Percentiles rank a stretch among this genome's conserved stretches.
These are phyloP conservation scores for Felis chaus DNA, from an alignment of 2,113 vertebrate species.

Conservation along the genomic window DNA sequence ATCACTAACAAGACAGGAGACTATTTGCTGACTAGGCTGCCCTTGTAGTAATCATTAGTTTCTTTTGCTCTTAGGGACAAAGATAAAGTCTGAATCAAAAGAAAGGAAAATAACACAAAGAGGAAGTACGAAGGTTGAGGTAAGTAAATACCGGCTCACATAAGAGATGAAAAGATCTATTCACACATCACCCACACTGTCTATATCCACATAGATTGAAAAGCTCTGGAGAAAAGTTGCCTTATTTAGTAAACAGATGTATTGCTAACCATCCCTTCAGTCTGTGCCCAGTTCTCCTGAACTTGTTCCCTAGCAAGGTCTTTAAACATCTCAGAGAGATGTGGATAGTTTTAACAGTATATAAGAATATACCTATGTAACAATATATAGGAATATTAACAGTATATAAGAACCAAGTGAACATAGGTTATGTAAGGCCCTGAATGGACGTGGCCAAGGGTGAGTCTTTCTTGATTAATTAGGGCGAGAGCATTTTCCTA, in stretches of 20 bases:
- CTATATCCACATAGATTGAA: neutral
- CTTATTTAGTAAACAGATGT: neutral
- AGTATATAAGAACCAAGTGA: neutral
- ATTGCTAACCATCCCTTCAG: neutral
- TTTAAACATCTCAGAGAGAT: neutral
- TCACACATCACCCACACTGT: neutral
- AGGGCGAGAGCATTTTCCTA: neutral
- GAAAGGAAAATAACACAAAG: neutral
- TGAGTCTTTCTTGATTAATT: neutral
- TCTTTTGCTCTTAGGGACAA: slow-evolving; percentile 1
- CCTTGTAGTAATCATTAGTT: slow-evolving; percentile 1
- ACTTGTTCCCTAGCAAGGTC: neutral
- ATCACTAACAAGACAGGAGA: slow-evolving; percentile 11
- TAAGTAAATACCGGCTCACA: slow-evolving; percentile 35
- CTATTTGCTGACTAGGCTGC: slow-evolving; percentile 26
- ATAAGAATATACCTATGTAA: neutral
- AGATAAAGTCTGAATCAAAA: slow-evolving; percentile 16
- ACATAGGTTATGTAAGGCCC: neutral
- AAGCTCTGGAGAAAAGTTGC: neutral
- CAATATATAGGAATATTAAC: neutral
- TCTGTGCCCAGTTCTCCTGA: neutral
- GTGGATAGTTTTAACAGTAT: neutral
- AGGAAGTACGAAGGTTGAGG: neutral
- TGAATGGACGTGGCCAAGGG: neutral
- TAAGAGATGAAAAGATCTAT: slow-evolving; percentile 29